Evolutionary conservation across 2,113 vertebrate species (phyloP).

Genomic region (Upupa epops): DNA sequence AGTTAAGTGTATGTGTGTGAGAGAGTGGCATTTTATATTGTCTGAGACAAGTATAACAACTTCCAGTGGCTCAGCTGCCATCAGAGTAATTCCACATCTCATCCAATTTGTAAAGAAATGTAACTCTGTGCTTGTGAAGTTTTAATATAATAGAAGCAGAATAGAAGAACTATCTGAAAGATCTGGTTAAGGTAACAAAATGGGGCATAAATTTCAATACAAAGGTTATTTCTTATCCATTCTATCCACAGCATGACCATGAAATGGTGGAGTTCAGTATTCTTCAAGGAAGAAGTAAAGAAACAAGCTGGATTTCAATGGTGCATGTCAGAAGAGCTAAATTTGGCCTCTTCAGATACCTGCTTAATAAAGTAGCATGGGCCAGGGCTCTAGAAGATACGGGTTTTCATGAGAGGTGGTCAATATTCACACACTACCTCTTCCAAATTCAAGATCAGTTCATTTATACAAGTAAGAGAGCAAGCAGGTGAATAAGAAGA

Average conservation of each 20-base stretch:
- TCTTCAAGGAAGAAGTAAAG: too few relatives aligned
- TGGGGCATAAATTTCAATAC: not conserved
- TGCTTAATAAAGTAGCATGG: too few relatives aligned
- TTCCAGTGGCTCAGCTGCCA: slow-evolving; percentile 45
- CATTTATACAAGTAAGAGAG: too few relatives aligned
- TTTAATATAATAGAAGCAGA: slow-evolving; percentile 43
- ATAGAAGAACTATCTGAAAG: not conserved
- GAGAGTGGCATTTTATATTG: slow-evolving; percentile 42
- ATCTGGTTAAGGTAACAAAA: not conserved
- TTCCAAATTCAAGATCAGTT: too few relatives aligned
- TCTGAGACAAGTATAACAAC: slow-evolving; percentile 46
- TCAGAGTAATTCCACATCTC: slow-evolving; percentile 60
- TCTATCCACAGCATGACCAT: not conserved
- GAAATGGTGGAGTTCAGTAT: too few relatives aligned
- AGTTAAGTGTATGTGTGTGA: not conserved
- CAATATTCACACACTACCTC: too few relatives aligned
- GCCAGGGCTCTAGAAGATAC: too few relatives aligned
- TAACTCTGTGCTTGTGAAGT: slow-evolving; percentile 44
- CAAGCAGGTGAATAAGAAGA: too few relatives aligned
- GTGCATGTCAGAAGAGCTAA: too few relatives aligned
- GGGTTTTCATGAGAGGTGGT: too few relatives aligned
- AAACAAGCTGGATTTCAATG: too few relatives aligned
- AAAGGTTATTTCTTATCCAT: not conserved
- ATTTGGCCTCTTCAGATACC: too few relatives aligned
- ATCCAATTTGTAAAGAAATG: slow-evolving; percentile 60